Base-by-base conservation (phyloP, 2,888 invertebrate genomes). In the Azorinus chamasolen region DNA sequence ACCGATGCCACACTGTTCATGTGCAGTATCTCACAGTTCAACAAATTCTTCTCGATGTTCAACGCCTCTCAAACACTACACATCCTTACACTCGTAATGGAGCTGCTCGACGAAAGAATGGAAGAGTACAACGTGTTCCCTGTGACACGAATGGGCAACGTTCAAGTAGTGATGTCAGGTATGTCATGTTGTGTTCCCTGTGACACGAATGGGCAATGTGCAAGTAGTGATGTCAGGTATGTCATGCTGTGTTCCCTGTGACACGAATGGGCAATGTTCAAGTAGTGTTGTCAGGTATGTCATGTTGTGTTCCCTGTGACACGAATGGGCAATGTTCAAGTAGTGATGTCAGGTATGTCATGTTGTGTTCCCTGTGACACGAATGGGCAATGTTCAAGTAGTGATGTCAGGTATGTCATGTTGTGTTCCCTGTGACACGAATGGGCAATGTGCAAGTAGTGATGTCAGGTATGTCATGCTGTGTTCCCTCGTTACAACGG, bases 201-300 rank as follows among this genome's bases (percentile, higher is more conserved):
- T 83, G 6, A 32, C 76, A 0, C 61, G 65, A 39, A 69, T 73
- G 37, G 76, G 72, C 5, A 39, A 78, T 20, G 32, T 61, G 18
- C 76, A 71, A 18, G 72, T 83, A 0, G 70, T 85, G 5, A 64
- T 85, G 10, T 83, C 85, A 48, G 27, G 65, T 69, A 27, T 77
- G 79, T 41, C 83, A 85, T 62, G 69, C 78, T n/a, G 85, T 83
- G 27, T 76, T 79, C 43, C 71, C 83, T 4, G 73, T 83, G 10
- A 37, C 77, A 0, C 62, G 66, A 37, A 70, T 74, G 39, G 76
- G 73, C 6, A 41, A 76, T n/a, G 32, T 61, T 20, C 77, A 72
- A 20, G 72, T 83, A 0, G 70, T 85, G 5, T 62, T 85, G 10
- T 83, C 85, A 50, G 82, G 85, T 83, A 59, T 59, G 46, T 50